These are phyloP conservation scores for Rambutsinella grinnellia DNA, from an alignment of 2,888 invertebrate genomes.

Conservation along the genomic window DNA sequence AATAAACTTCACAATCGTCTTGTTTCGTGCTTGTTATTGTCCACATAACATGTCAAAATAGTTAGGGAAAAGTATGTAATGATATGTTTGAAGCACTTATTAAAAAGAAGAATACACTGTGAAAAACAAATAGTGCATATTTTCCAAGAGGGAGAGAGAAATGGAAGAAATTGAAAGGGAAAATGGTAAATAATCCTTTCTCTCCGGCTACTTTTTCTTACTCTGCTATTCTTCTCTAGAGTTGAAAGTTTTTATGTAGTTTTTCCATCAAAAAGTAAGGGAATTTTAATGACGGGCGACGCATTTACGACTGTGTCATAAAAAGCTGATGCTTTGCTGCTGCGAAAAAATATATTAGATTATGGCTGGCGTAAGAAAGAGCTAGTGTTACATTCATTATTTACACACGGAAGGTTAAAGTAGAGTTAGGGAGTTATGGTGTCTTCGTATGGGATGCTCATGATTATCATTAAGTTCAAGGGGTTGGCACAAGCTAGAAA, in stretches of 20 bases:
- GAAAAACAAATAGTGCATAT: constrained; percentile 29
- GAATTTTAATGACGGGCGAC: constrained; percentile 57
- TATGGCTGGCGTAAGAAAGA: not conserved
- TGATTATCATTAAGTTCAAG: not conserved
- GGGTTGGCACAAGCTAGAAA: too few relatives aligned
- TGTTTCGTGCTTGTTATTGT: not conserved
- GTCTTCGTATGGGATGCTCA: constrained; percentile 24
- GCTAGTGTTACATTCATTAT: too few relatives aligned
- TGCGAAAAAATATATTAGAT: too few relatives aligned
- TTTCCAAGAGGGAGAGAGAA: not conserved
- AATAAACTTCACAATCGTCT: not conserved
- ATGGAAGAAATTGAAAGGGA: constrained; percentile 12
- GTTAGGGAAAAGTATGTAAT: constrained; percentile 31
- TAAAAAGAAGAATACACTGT: constrained; percentile 28
- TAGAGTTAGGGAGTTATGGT: too few relatives aligned
- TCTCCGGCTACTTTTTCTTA: constrained; percentile 16
- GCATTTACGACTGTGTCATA: constrained; percentile 55
- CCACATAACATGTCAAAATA: constrained; percentile 7
- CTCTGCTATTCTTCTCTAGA: constrained; percentile 23
- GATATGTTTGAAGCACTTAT: constrained; percentile 38
- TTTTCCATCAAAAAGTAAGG: constrained; percentile 47
- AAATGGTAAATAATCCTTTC: constrained; percentile 22
- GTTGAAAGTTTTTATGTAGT: constrained; percentile 39
- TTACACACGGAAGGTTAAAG: too few relatives aligned
- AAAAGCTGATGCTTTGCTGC: constrained; percentile 49